Percentiles rank a stretch among this genome's conserved stretches.
These are phyloP conservation scores for Xiphophorus birchmanni DNA, from an alignment of 2,797 vertebrate genomes.

Conservation along the genomic window DNA sequence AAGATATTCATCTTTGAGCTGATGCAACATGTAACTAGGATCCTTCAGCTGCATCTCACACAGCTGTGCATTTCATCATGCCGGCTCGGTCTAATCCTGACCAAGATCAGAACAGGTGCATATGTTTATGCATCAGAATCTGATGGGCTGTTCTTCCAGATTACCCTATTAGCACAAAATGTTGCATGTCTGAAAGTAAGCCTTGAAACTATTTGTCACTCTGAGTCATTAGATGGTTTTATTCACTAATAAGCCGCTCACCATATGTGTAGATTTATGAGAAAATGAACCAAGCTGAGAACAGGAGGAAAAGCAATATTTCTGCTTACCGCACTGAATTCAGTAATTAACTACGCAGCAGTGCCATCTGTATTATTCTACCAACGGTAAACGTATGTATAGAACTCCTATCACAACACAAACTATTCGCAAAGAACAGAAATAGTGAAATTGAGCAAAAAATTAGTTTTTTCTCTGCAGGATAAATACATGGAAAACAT, in stretches of 20 bases:
- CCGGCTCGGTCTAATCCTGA: constrained; percentile 23
- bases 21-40: constrained; percentile 19
- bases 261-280: constrained; percentile 7
- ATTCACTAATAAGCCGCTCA: constrained; percentile 3
- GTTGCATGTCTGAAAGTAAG: constrained; percentile 6
- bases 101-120: constrained; percentile 22
- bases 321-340: constrained; percentile 16
- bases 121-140: constrained; percentile 36
- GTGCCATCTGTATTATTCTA: constrained; percentile 1
- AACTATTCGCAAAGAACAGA: background rate
- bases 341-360: constrained; percentile 13
- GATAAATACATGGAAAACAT: background rate
- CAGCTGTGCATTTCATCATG: constrained; percentile 27
- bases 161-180: constrained; percentile 19
- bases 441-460: background rate
- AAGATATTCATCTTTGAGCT: constrained; percentile 26
- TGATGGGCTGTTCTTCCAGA: constrained; percentile 16
- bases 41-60: constrained; percentile 34
- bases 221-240: constrained; percentile 5
- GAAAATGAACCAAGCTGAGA: constrained; percentile 8
- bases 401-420: too few species aligned
- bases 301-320: background rate
- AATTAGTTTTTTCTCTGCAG: background rate
- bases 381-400: background rate
- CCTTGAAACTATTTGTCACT: constrained; percentile 9